Evolutionary conservation across 2,888 invertebrate genomes (phyloP), one percentile per base, ranked within the genome.

Genomic region (Gortyna flavago): DNA sequence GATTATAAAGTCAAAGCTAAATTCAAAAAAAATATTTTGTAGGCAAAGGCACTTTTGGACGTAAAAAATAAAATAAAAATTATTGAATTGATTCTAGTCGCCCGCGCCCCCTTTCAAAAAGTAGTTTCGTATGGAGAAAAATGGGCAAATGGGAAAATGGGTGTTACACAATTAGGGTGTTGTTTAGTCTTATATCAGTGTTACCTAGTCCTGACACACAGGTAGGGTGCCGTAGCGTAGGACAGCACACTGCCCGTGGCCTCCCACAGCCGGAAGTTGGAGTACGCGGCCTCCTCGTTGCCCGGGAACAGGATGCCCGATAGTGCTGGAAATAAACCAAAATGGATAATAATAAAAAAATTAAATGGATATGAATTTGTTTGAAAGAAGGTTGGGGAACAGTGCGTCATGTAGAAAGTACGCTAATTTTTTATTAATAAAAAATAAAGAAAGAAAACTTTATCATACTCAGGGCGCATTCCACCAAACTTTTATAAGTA

Each of bases 211-310:
- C 97, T 95, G 0, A 98, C 98, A 90, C 98, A 98, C 9, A 99
- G 94, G 90, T 98, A 98, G 5, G 98, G 98, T 66, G 98, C 98
- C 77, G 98, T 97, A 0, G 97, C 97, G 89, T 99, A 99, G 1
- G 98, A 98, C 75, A 99, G 97, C 25, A 99, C 98, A 79, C 99
- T 99, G 72, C 99, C 99, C 0, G 98, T 97, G 0, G 99, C 98
- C 93, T 99, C 99, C 99, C 99, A 99, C 70, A 99, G 95, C 16
- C 99, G 97, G 94, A 99, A 99, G 95, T 99, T 99, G 85, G 99
- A 98, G 94, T 98, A 99, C 0, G 99, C 98, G 0, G 99, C 99
- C 91, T 99, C 99, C 90, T 99, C 98, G 88, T 98, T 97, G 29
- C 98, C 98, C 0, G 98, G 98, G 91, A 99, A 99, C 75, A 99